A percentile compares a stretch with the other conserved stretches of the same genome.
phyloP scores from a whole-genome alignment of 2,113 vertebrate genomes.

The Coregonus clupeaformis region DNA sequence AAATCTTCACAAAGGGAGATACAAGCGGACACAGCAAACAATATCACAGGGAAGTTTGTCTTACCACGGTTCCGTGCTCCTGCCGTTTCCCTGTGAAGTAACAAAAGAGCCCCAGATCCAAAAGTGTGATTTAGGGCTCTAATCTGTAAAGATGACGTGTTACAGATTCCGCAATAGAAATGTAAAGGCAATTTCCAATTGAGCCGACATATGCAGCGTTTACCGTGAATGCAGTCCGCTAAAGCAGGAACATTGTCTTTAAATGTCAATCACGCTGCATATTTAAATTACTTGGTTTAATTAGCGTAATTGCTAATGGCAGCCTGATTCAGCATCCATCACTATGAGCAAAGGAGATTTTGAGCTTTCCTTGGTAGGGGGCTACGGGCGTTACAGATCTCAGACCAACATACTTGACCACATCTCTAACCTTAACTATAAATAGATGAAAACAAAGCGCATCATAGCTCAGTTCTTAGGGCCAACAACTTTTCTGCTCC shows the following conservation, averaged over 20 bases:
- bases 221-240: too few relatives aligned
- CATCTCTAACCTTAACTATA: not conserved
- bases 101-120: slow-evolving; percentile 39
- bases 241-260: too few relatives aligned
- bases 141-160: slow-evolving; percentile 34
- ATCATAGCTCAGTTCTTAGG: too few relatives aligned
- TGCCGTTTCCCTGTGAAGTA: slow-evolving; percentile 21
- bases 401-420: not conserved
- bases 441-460: too few relatives aligned
- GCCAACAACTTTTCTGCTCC: too few relatives aligned
- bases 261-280: too few relatives aligned
- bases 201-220: too few relatives aligned
- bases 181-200: too few relatives aligned
- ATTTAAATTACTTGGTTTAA: slow-evolving; percentile 15
- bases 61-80: slow-evolving; percentile 22
- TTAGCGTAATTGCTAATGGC: not conserved
- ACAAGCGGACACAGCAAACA: slow-evolving; percentile 32
- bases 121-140: slow-evolving; percentile 36
- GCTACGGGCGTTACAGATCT: not conserved
- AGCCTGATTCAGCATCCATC: not conserved
- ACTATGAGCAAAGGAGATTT: not conserved
- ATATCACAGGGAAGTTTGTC: slow-evolving; percentile 41
- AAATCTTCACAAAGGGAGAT: slow-evolving; percentile 41
- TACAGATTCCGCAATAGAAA: too few relatives aligned
- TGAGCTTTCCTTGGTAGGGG: not conserved